phyloP scores from a whole-genome alignment of 2,113 vertebrate genomes.

The Xenus cinereus region DNA sequence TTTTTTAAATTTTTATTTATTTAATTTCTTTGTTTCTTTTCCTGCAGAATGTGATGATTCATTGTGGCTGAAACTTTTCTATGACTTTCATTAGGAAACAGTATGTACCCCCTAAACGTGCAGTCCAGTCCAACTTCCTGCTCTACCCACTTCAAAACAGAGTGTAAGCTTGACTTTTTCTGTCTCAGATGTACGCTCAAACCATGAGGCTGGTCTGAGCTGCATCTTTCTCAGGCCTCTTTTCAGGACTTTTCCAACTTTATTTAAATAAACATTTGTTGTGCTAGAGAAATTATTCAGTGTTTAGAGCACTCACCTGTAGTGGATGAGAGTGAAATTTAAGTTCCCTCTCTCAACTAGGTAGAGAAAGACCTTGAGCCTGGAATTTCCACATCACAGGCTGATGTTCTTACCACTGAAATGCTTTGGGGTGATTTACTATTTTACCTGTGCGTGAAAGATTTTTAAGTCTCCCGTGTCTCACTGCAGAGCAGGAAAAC shows the following conservation, averaged over 20 bases:
- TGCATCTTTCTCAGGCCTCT: background rate
- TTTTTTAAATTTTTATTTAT: background rate
- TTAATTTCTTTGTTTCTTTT: background rate
- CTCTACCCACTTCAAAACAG: background rate
- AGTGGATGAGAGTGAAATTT: background rate
- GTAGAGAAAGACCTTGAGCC: background rate
- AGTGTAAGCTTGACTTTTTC: background rate
- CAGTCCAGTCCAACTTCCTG: background rate
- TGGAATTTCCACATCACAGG: background rate
- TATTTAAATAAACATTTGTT: background rate
- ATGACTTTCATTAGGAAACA: background rate
- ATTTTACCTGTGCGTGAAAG: background rate
- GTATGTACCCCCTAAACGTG: background rate
- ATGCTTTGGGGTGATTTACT: background rate
- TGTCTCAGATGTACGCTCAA: background rate
- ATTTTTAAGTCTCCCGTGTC: background rate
- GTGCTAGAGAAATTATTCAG: background rate
- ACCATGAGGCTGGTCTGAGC: background rate
- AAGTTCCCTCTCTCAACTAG: background rate
- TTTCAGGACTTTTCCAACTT: background rate
- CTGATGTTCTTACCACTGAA: background rate
- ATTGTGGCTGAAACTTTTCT: background rate
- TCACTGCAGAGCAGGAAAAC: background rate
- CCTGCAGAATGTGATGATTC: background rate
- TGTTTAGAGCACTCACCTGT: background rate